A percentile compares a stretch with the other conserved stretches of the same genome.
Conservation (phyloP, 2,113 vertebrate genomes). For the Stegastes partitus region DNA sequence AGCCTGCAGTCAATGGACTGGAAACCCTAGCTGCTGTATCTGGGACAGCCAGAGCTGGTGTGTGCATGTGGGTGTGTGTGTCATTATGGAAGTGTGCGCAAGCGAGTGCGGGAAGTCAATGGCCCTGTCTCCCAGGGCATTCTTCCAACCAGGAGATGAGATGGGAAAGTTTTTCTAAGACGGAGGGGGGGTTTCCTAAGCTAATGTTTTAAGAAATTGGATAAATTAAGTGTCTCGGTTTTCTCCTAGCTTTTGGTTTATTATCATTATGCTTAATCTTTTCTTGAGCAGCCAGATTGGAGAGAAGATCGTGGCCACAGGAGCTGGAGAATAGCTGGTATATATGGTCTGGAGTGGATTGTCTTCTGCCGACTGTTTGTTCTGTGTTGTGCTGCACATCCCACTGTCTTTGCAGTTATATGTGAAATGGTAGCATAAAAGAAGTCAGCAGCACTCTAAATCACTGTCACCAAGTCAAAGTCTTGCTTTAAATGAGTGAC, state of each 20-base stretch:
- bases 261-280: conserved; percentile 38
- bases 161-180: conserved; percentile 49
- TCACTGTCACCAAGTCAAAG: no score
- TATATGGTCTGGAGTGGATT: neutral
- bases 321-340: conserved; percentile 1
- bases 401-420: neutral
- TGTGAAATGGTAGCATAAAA: neutral
- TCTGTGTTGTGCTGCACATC: neutral
- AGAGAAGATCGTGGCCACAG: neutral
- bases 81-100: conserved; percentile 56
- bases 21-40: conserved; percentile 77
- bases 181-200: conserved; percentile 24
- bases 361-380: neutral
- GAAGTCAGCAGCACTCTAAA: neutral
- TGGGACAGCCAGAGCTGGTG: conserved; percentile 78
- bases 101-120: conserved; percentile 62
- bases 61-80: conserved; percentile 51
- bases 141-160: conserved; percentile 65
- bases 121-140: conserved; percentile 48
- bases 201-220: conserved; percentile 66
- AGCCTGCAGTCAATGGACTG: conserved; percentile 82
- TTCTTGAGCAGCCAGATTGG: conserved; percentile 2
- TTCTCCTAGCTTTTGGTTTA: conserved; percentile 34
- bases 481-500: neutral
- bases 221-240: conserved; percentile 50